Percentiles rank a stretch among this genome's conserved stretches.
These are phyloP conservation scores for Didymodactylos carnosus DNA, from an alignment of 2,888 invertebrate genomes.

Conservation along the genomic window DNA sequence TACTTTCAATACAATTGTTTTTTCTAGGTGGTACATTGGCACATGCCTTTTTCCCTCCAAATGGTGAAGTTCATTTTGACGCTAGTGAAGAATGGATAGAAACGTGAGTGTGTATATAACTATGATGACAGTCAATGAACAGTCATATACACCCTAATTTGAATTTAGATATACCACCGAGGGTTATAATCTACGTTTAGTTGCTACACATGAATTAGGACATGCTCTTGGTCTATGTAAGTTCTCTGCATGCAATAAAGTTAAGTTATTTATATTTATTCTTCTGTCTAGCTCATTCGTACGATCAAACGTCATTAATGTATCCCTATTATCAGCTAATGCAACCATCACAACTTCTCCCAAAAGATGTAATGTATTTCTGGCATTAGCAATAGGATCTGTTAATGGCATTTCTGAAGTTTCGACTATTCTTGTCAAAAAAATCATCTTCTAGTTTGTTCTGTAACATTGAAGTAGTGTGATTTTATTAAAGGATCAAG, in stretches of 20 bases:
- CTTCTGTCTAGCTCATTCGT: background rate
- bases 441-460: too few species aligned
- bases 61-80: constrained; percentile 10
- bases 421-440: too few species aligned
- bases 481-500: background rate
- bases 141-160: too few species aligned
- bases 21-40: constrained; percentile 5
- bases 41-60: constrained; percentile 7
- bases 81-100: constrained; percentile 5
- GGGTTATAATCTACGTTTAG: background rate
- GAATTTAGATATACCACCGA: background rate
- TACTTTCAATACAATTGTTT: too few species aligned
- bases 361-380: background rate
- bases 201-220: background rate
- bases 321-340: background rate
- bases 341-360: background rate
- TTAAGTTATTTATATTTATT: too few species aligned
- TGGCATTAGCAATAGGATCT: too few species aligned
- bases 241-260: too few species aligned
- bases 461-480: too few species aligned
- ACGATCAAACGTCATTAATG: background rate
- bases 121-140: background rate
- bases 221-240: background rate
- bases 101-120: background rate
- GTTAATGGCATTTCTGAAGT: too few species aligned